These are phyloP conservation scores for Phrynocephalus versicolor DNA, from an alignment of 2,113 vertebrate species.

Conservation along the genomic window DNA sequence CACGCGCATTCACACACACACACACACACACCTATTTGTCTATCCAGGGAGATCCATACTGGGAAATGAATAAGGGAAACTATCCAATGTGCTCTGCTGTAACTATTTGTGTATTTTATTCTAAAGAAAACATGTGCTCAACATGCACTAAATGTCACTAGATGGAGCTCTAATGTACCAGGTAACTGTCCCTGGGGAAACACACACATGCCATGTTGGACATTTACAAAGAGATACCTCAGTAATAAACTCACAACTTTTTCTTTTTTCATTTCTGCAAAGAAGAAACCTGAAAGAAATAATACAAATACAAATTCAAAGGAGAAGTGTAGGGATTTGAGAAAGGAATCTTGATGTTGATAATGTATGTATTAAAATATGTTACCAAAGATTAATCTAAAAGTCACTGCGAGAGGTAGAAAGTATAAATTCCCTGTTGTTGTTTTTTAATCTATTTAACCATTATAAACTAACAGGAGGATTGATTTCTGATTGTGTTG, in stretches of 20 bases:
- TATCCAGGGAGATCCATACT: too few species aligned
- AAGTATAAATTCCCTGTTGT: not conserved
- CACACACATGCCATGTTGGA: accelerated
- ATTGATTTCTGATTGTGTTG: not conserved
- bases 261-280: not conserved
- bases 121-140: not conserved
- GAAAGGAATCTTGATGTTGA: not conserved
- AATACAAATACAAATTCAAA: not conserved
- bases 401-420: not conserved
- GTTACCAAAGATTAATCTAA: not conserved
- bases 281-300: conserved; percentile 2
- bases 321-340: conserved; percentile 34
- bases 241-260: conserved; percentile 21
- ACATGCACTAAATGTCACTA: conserved; percentile 36
- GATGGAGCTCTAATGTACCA: conserved; percentile 68
- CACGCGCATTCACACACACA: too few species aligned
- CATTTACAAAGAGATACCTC: not conserved
- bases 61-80: not conserved
- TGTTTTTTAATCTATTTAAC: not conserved
- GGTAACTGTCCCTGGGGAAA: conserved; percentile 31
- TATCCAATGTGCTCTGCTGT: not conserved
- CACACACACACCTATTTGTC: too few species aligned
- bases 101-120: not conserved
- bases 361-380: conserved; percentile 20
- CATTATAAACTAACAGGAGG: not conserved